Conservation (phyloP, 2,888 invertebrate genomes). For the Pristionchus exspectatus region DNA sequence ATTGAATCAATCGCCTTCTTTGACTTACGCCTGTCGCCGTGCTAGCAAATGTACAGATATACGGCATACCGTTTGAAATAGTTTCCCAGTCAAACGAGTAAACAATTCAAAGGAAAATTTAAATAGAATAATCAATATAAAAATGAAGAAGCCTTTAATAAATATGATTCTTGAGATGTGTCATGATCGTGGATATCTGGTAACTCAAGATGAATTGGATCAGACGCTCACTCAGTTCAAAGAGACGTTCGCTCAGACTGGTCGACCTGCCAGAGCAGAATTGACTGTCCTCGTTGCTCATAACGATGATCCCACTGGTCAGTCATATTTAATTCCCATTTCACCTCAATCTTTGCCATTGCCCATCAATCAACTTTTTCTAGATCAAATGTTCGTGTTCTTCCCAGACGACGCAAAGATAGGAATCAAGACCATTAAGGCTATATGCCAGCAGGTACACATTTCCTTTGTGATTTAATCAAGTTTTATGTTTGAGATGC, state of each 20-base stretch:
- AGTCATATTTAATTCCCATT: not conserved
- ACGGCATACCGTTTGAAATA: too few relatives aligned
- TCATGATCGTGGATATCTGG: constrained; percentile 97
- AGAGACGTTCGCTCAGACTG: constrained; percentile 83
- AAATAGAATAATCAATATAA: too few relatives aligned
- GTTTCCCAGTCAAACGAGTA: too few relatives aligned
- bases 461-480: not conserved
- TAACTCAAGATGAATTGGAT: constrained; percentile 99
- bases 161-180: constrained; percentile 85
- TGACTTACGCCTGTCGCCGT: too few relatives aligned
- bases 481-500: constrained; percentile 79
- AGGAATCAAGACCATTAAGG: constrained; percentile 98
- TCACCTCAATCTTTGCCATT: not conserved
- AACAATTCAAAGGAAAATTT: too few relatives aligned
- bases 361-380: constrained; percentile 25
- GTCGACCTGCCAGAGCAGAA: constrained; percentile 88
- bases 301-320: constrained; percentile 94
- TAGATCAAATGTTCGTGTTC: constrained; percentile 98
- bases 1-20: too few relatives aligned
- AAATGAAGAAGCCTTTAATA: too few relatives aligned
- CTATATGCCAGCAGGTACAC: constrained; percentile 95
- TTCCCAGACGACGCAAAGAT: constrained; percentile 99
- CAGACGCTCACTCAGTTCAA: constrained; percentile 98
- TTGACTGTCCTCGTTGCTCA: constrained; percentile 97
- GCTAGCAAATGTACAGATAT: too few relatives aligned